Conservation (phyloP, 2,888 invertebrate species). For the Cephus pulcher region DNA sequence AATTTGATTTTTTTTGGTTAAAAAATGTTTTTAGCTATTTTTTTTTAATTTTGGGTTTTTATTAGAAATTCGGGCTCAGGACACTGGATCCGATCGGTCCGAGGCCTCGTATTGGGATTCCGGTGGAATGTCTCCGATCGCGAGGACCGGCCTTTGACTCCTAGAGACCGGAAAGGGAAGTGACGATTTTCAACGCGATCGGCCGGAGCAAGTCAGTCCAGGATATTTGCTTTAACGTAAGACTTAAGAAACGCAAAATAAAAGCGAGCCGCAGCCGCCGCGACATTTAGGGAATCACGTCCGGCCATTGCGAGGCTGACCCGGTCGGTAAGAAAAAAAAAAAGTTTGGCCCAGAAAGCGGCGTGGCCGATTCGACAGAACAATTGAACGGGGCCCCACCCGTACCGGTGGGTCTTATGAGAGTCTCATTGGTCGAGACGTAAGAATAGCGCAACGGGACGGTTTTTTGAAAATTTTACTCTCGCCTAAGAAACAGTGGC, state of each 20-base stretch:
- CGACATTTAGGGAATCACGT: slow-evolving; percentile 44
- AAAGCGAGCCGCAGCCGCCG: slow-evolving; percentile 28
- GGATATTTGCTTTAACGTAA: slow-evolving; percentile 56
- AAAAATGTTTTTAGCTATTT: background rate
- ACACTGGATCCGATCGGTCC: too few relatives aligned
- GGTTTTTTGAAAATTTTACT: slow-evolving; percentile 38
- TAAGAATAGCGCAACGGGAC: slow-evolving; percentile 54
- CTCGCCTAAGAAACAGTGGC: slow-evolving; percentile 11
- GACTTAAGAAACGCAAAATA: slow-evolving; percentile 29
- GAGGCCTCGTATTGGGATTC: too few relatives aligned
- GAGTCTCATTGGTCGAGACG: slow-evolving; percentile 38
- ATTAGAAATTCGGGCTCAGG: background rate
- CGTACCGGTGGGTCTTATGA: background rate
- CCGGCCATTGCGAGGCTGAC: slow-evolving; percentile 40
- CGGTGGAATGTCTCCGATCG: background rate
- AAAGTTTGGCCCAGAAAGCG: slow-evolving; percentile 15
- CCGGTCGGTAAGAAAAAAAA: slow-evolving; percentile 27
- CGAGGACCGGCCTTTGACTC: background rate
- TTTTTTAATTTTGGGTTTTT: too few relatives aligned
- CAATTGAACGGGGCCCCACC: slow-evolving; percentile 17
- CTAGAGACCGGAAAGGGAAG: slow-evolving; percentile 47
- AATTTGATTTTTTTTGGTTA: background rate
- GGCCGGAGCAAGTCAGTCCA: slow-evolving; percentile 29
- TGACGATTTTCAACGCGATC: slow-evolving; percentile 48
- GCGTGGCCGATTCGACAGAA: slow-evolving; percentile 27